Evolutionary conservation across 53 echinoderm and acorn worm genomes (phyloP).

Genomic region (Echinometra lucunter): DNA sequence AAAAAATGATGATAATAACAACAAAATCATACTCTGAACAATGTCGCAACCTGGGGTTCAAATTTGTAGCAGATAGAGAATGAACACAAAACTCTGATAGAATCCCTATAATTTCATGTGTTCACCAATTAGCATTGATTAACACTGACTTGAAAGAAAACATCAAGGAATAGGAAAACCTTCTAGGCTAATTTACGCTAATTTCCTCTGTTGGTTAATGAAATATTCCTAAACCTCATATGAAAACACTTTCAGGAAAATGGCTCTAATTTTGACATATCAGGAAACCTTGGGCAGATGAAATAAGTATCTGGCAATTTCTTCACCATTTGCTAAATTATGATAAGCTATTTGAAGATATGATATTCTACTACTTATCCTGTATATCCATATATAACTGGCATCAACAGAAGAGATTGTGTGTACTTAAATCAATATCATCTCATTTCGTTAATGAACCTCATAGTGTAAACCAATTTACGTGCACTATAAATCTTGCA

Average conservation of each 20-base stretch:
- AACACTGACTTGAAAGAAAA: slow-evolving; percentile 5
- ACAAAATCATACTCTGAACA: too few relatives aligned
- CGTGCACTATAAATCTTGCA: background rate
- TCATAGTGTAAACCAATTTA: background rate
- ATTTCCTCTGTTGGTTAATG: slow-evolving; percentile 26
- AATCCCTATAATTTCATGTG: too few relatives aligned
- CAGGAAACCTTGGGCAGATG: background rate
- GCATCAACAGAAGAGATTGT: background rate
- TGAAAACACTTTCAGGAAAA: slow-evolving; percentile 11
- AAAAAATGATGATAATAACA: too few relatives aligned
- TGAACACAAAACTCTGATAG: too few relatives aligned
- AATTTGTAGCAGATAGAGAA: too few relatives aligned
- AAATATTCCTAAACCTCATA: background rate
- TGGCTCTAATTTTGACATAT: slow-evolving; percentile 11
- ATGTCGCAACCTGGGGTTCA: too few relatives aligned
- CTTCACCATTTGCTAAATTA: background rate
- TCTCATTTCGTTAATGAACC: background rate
- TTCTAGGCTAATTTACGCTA: slow-evolving; percentile 26
- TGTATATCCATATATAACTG: background rate
- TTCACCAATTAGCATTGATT: background rate
- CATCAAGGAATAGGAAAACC: slow-evolving; percentile 1
- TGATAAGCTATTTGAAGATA: slow-evolving; percentile 12
- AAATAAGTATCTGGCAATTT: slow-evolving; percentile 13
- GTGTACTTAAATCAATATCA: background rate
- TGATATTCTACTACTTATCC: background rate